Percentiles rank a stretch among this genome's conserved stretches.
These are phyloP conservation scores for Onychorhynchus coronatus DNA, from an alignment of 2,113 vertebrate genomes.

Conservation along the genomic window DNA sequence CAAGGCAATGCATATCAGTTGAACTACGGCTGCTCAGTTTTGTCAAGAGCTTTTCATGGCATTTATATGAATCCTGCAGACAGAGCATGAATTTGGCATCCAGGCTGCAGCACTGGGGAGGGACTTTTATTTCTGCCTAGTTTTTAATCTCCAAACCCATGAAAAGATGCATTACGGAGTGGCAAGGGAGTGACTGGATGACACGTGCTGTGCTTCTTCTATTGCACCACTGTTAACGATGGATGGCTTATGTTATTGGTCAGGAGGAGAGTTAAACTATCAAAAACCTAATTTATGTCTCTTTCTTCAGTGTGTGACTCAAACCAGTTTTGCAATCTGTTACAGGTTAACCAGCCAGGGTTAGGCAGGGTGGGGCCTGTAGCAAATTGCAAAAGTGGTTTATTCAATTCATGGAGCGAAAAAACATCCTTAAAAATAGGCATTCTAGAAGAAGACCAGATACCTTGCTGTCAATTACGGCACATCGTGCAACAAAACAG, in stretches of 20 bases:
- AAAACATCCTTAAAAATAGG: conserved; percentile 15
- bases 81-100: background rate
- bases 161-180: background rate
- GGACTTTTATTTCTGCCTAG: background rate
- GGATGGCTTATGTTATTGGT: background rate
- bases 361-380: conserved; percentile 43
- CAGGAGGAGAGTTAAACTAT: background rate
- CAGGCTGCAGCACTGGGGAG: background rate
- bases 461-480: background rate
- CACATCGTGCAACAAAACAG: background rate
- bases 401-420: background rate
- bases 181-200: background rate
- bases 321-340: conserved; percentile 65
- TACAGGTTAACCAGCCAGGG: conserved; percentile 61
- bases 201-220: background rate
- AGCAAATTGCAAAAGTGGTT: conserved; percentile 60
- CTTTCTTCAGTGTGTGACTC: conserved; percentile 9
- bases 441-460: background rate
- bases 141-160: background rate
- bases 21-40: background rate
- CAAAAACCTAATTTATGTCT: background rate
- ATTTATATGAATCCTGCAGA: background rate
- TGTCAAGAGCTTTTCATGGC: background rate
- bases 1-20: background rate
- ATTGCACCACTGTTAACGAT: background rate